Evolutionary conservation across 2,888 invertebrate species (phyloP).

Genomic region (Tolmerus cingulatus): DNA sequence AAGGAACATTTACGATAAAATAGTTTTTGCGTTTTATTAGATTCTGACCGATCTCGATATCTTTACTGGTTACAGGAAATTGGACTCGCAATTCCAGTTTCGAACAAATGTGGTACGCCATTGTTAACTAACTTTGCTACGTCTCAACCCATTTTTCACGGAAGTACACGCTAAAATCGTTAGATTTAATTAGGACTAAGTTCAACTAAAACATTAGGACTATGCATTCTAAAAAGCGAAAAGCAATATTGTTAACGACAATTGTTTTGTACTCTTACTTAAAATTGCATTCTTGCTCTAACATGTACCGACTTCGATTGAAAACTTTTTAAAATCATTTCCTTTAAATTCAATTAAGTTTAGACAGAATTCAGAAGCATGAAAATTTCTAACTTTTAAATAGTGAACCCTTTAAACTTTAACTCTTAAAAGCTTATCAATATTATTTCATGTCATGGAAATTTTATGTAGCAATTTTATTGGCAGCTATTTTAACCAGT

Average conservation of each 20-base stretch:
- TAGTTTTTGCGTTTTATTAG: neutral
- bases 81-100: neutral
- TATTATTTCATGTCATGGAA: too few species aligned
- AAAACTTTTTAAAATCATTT: neutral
- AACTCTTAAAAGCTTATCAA: too few species aligned
- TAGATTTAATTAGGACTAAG: neutral
- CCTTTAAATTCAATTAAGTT: too few species aligned
- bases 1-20: neutral
- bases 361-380: too few species aligned
- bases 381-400: too few species aligned
- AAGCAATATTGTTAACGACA: neutral
- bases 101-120: neutral
- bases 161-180: neutral
- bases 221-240: neutral
- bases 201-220: neutral
- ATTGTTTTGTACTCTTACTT: neutral
- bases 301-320: neutral
- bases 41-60: neutral
- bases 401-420: too few species aligned
- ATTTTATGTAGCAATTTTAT: too few species aligned
- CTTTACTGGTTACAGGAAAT: neutral
- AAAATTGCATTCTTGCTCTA: too few species aligned
- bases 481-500: too few species aligned
- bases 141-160: neutral
- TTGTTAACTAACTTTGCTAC: neutral